These are phyloP conservation scores for Cyanoliseus patagonus DNA, from an alignment of 2,113 vertebrate species.

Conservation along the genomic window DNA sequence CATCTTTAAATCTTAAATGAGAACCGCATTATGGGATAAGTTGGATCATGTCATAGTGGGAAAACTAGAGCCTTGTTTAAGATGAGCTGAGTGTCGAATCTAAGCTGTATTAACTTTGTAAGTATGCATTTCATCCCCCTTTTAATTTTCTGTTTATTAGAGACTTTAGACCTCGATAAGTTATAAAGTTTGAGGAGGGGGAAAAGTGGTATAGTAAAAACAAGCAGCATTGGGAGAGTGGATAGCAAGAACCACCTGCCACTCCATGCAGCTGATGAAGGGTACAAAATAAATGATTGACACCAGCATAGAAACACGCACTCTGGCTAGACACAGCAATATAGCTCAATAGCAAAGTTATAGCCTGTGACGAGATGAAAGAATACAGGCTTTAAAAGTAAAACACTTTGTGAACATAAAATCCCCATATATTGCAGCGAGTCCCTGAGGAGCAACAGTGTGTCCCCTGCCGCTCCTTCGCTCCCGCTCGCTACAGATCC, in stretches of 20 bases:
- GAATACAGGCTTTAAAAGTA: constrained; percentile 60
- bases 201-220: constrained; percentile 50
- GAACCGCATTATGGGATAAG: neutral
- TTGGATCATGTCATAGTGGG: constrained; percentile 27
- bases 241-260: constrained; percentile 31
- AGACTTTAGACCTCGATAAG: constrained; percentile 41
- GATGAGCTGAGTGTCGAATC: neutral
- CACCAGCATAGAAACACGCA: constrained; percentile 37
- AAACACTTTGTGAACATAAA: constrained; percentile 59
- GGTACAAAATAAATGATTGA: constrained; percentile 56
- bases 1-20: constrained; percentile 26
- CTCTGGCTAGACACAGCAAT: constrained; percentile 60
- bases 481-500: neutral
- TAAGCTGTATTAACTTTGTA: neutral
- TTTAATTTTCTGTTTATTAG: constrained; percentile 33
- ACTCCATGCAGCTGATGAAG: neutral
- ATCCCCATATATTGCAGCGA: neutral
- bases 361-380: constrained; percentile 58
- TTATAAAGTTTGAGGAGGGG: constrained; percentile 38
- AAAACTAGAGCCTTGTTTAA: constrained; percentile 36
- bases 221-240: constrained; percentile 39
- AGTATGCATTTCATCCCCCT: neutral
- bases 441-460: constrained; percentile 43
- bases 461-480: neutral
- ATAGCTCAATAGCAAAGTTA: constrained; percentile 54